phyloP scores from a whole-genome alignment of 2,888 invertebrate genomes.

The Drosophila dives region DNA sequence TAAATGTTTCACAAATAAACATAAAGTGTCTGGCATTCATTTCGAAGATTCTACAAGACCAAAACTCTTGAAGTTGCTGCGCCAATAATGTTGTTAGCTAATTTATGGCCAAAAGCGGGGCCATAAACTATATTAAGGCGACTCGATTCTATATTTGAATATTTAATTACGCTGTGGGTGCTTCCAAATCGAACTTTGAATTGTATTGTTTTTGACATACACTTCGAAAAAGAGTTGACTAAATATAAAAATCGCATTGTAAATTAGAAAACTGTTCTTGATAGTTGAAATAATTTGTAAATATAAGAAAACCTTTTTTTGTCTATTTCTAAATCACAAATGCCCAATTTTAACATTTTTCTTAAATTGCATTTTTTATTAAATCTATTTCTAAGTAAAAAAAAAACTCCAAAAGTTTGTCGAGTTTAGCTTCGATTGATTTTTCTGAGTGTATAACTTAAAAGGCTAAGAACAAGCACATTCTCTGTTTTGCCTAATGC shows the following conservation, averaged over 20 bases:
- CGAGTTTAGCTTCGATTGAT: not conserved
- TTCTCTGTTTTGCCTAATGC: conserved; percentile 27
- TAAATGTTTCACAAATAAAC: conserved; percentile 51
- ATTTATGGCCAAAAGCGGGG: conserved; percentile 57
- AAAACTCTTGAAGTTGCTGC: conserved; percentile 25
- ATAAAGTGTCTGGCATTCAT: conserved; percentile 64
- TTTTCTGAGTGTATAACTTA: not conserved
- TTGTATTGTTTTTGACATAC: conserved; percentile 31
- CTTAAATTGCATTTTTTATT: no score
- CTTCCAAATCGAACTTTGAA: conserved; percentile 17
- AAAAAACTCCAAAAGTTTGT: not conserved
- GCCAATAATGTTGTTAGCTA: conserved; percentile 65
- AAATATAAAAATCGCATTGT: not conserved
- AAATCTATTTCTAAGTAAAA: no score
- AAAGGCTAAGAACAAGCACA: not conserved
- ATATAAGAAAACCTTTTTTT: not conserved
- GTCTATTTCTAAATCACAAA: no score
- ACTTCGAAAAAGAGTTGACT: conserved; percentile 3
- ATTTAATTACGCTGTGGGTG: conserved; percentile 67
- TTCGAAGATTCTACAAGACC: conserved; percentile 63
- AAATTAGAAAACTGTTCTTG: not conserved
- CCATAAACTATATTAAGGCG: conserved; percentile 68
- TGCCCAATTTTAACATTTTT: no score
- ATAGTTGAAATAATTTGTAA: no score
- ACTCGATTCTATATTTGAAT: conserved; percentile 54